Evolutionary conservation across 2,797 vertebrate species (phyloP).

Genomic region (Coregonus suidteri): DNA sequence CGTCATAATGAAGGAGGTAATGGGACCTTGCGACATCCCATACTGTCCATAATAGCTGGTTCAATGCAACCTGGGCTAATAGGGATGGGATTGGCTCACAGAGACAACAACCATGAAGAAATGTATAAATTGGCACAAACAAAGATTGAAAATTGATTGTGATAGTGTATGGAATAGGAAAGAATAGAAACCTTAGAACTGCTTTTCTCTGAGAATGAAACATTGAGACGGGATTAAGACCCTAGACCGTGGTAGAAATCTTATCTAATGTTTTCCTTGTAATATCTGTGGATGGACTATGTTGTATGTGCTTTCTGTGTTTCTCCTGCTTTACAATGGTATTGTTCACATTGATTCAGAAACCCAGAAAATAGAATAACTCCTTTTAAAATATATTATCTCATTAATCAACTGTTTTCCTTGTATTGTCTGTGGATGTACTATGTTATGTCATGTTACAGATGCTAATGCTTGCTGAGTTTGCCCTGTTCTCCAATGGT

Average conservation of each 20-base stretch:
- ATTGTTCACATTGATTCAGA: background rate
- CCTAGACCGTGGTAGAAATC: background rate
- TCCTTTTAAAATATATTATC: background rate
- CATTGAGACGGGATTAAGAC: constrained; percentile 19
- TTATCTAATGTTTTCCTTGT: background rate
- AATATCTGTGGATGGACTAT: too few species aligned
- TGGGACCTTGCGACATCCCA: constrained; percentile 2
- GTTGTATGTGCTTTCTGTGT: too few species aligned
- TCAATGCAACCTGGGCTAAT: constrained; percentile 2
- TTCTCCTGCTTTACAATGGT: too few species aligned
- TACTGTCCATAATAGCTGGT: background rate
- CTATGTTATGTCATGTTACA: background rate
- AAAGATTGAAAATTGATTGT: constrained; percentile 41
- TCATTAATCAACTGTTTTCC: background rate
- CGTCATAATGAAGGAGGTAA: constrained; percentile 29
- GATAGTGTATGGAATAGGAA: constrained; percentile 11
- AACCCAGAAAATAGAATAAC: background rate
- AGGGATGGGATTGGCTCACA: constrained; percentile 17
- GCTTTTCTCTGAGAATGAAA: background rate
- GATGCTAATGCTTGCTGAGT: background rate
- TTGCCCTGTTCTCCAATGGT: background rate
- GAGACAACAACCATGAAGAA: constrained; percentile 9
- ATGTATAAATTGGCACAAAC: constrained; percentile 34
- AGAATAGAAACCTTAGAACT: constrained; percentile 30
- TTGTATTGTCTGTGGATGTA: background rate